These are phyloP conservation scores for Philereme transversata DNA, from an alignment of 2,888 invertebrate genomes.

Conservation along the genomic window DNA sequence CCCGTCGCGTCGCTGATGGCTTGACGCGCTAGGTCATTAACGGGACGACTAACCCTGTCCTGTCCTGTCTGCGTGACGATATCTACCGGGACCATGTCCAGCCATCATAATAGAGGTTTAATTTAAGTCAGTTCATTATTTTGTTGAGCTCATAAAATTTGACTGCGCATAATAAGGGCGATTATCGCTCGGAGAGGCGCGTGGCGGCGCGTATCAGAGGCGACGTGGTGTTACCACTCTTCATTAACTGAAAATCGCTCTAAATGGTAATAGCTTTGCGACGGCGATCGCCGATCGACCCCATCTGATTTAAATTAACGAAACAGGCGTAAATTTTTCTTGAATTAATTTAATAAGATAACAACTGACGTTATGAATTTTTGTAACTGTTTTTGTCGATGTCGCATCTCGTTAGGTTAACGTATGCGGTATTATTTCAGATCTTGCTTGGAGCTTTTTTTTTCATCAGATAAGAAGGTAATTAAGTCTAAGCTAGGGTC, in stretches of 20 bases:
- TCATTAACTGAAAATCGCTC: constrained; percentile 78
- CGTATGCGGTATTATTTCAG: constrained; percentile 49
- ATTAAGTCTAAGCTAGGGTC: constrained; percentile 59
- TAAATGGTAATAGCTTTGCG: constrained; percentile 73
- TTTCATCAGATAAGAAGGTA: constrained; percentile 46
- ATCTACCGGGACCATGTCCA: constrained; percentile 63
- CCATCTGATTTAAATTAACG: constrained; percentile 62
- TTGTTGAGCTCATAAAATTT: constrained; percentile 80
- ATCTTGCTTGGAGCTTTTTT: constrained; percentile 43
- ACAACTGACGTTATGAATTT: constrained; percentile 64
- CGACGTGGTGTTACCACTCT: constrained; percentile 64
- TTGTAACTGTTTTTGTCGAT: constrained; percentile 60
- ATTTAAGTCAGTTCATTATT: constrained; percentile 71
- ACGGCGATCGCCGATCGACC: constrained; percentile 57
- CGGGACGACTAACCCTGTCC: constrained; percentile 56
- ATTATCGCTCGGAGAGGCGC: constrained; percentile 68
- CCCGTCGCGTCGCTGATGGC: constrained; percentile 31
- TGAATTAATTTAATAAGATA: constrained; percentile 73
- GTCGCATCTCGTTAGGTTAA: constrained; percentile 52
- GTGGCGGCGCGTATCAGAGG: constrained; percentile 63
- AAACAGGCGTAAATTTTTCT: constrained; percentile 69
- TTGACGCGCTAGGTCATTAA: constrained; percentile 54
- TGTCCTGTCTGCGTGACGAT: constrained; percentile 56
- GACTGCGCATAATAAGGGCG: constrained; percentile 80
- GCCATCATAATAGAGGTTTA: constrained; percentile 66